Evolutionary conservation across 2,113 vertebrate genomes (phyloP).

Genomic region (Pterocles gutturalis): DNA sequence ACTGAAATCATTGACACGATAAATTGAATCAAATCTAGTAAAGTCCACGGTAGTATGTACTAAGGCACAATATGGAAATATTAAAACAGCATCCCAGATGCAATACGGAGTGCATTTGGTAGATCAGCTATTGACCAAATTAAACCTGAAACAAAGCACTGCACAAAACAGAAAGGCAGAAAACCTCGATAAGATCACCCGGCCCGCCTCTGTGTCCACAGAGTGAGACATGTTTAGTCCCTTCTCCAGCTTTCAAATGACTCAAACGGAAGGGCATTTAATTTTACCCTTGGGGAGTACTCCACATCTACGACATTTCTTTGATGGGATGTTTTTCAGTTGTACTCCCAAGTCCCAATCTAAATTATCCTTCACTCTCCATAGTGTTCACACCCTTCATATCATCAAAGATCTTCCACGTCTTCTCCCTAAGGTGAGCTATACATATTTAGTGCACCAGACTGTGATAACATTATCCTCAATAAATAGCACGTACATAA

Average conservation of each 20-base stretch:
- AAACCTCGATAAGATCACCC: neutral
- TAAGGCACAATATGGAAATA: neutral
- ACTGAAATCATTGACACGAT: neutral
- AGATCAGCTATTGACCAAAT: neutral
- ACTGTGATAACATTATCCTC: constrained; percentile 45
- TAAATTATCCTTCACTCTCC: constrained; percentile 65
- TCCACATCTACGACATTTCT: neutral
- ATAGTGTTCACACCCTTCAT: constrained; percentile 67
- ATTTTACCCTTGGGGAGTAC: neutral
- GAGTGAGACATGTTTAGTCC: neutral
- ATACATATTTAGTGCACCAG: constrained; percentile 38
- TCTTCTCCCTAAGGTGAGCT: constrained; percentile 60
- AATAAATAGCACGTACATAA: constrained; percentile 34
- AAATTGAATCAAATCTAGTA: neutral
- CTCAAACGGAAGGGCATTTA: constrained; percentile 19
- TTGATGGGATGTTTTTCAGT: constrained; percentile 7
- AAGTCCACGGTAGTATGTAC: neutral
- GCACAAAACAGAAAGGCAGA: neutral
- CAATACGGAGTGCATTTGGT: rapidly evolving
- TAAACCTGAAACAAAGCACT: neutral
- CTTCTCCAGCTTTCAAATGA: neutral
- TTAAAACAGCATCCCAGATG: neutral
- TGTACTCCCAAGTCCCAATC: constrained; percentile 49
- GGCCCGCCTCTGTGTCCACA: neutral
- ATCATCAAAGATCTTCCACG: constrained; percentile 45